Percentiles rank a stretch among this genome's conserved stretches.
Evolutionary conservation across 2,113 vertebrate genomes (phyloP).

Genomic region (Notothenia coriiceps): DNA sequence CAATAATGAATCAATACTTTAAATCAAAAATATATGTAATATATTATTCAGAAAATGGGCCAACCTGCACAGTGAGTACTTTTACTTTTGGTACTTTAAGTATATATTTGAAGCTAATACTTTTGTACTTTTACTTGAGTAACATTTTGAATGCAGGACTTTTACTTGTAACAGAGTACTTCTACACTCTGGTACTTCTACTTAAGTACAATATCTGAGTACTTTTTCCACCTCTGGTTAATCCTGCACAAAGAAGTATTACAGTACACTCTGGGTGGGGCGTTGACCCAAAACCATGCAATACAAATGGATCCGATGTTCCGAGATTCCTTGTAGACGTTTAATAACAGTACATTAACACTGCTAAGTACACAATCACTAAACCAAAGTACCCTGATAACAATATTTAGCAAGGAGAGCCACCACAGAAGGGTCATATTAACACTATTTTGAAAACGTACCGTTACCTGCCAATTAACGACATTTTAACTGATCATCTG

Average conservation of each 20-base stretch:
- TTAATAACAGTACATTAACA: neutral
- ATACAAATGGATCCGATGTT: slow-evolving; percentile 6
- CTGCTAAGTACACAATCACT: neutral
- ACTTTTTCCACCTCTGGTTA: no score
- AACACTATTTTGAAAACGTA: neutral
- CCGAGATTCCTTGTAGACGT: neutral
- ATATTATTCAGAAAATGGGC: no score
- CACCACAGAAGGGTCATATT: neutral
- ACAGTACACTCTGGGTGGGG: slow-evolving; percentile 56
- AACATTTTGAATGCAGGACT: no score
- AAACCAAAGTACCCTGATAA: fast-evolving
- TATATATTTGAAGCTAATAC: no score
- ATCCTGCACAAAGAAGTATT: slow-evolving; percentile 39
- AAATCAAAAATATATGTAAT: no score
- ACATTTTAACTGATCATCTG: neutral
- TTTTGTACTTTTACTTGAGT: no score
- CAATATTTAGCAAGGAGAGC: neutral
- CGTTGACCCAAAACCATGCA: slow-evolving; percentile 40
- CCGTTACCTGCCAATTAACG: neutral
- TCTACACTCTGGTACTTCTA: no score
- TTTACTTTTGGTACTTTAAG: no score
- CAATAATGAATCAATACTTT: no score
- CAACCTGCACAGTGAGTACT: no score
- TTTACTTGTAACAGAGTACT: no score
- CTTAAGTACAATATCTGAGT: no score